Percentiles rank a stretch among this genome's conserved stretches.
Evolutionary conservation across 2,888 invertebrate genomes (phyloP).

Genomic region (Osedax fenrisi): DNA sequence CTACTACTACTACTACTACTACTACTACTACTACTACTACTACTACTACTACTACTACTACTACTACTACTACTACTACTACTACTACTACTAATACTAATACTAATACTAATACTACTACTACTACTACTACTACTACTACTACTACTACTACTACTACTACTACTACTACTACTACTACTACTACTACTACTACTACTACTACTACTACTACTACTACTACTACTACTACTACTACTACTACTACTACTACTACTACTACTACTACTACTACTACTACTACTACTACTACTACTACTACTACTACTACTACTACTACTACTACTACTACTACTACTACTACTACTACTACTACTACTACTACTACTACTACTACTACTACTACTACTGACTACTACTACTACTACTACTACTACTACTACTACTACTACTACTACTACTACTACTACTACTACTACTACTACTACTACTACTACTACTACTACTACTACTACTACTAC

Average conservation of each 20-base stretch:
- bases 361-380: conserved; percentile 10
- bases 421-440: conserved; percentile 10
- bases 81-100: too few species aligned
- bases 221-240: neutral
- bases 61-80: too few species aligned
- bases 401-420: conserved; percentile 7
- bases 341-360: conserved; percentile 10
- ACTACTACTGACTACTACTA: conserved; percentile 4
- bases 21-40: too few species aligned
- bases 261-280: neutral
- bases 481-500: conserved; percentile 7
- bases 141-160: too few species aligned
- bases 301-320: neutral
- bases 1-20: too few species aligned
- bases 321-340: conserved; percentile 4
- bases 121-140: too few species aligned
- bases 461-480: conserved; percentile 7
- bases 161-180: too few species aligned
- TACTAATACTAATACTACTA: too few species aligned
- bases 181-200: too few species aligned
- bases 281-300: neutral
- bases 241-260: conserved; percentile 6
- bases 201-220: too few species aligned
- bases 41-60: too few species aligned
- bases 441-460: conserved; percentile 10